Evolutionary conservation across 2,113 vertebrate species (phyloP), one percentile per base, ranked within the genome.

Genomic region (Oceanites oceanicus): DNA sequence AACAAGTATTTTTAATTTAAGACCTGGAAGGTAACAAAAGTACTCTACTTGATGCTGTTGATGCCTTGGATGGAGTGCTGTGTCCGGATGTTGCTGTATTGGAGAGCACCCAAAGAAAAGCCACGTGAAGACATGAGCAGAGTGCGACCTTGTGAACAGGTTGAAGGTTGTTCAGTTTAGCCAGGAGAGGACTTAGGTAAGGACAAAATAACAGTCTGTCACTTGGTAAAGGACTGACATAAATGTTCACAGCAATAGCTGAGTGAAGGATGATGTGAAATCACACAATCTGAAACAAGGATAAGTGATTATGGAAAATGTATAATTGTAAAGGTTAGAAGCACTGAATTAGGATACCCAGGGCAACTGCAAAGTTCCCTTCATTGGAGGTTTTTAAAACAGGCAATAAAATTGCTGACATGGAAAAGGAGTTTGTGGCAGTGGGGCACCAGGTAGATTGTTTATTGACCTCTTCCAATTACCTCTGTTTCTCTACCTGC

Each of bases 71-170:
- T 85, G 90, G 38, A 72, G 61, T 6, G 0, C 29, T 82, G 34
- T 44, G 56, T 72, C 73, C 2, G 4, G 66, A 82, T 92, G 45
- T 65, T 72, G 56, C 61, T 78, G n/a, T 13, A 10, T 10, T 78
- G 88, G 73, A 90, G 26, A 78, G 9, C 38, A 78, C 85, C 80
- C 84, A 91, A 87, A 77, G 42, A 19, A 81, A 32, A 87, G n/a
- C 47, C 26, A 36, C 1, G 10, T 49, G 72, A 80, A 63, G 38
- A 71, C 66, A 47, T 38, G 47, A 95, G 47, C n/a, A 45, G n/a
- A 77, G 13, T 3, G 45, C 0, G 27, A 62, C 32, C 59, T 77
- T 11, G 1, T 62, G 55, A 50, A 67, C 23, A 81, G 38, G 45
- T 34, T 34, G 92, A 49, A 61, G 30, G 73, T 65, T 76, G 16